Conservation (phyloP, 2,797 vertebrate genomes). For the Delichon dasypus region DNA sequence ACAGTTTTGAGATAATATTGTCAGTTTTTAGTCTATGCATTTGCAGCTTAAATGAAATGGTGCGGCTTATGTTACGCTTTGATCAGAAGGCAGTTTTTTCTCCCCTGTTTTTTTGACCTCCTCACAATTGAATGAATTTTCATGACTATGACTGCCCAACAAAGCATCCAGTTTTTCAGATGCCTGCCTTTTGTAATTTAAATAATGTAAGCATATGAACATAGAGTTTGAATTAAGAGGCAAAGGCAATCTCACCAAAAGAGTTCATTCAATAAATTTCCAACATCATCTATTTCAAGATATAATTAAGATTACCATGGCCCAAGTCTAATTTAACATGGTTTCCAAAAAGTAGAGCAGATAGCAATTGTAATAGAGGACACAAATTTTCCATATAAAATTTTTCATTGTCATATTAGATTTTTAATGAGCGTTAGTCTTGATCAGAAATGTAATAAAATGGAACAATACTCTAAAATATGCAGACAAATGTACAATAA, state of each 20-base stretch:
- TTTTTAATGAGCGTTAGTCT: slow-evolving; percentile 51
- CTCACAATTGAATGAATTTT: slow-evolving; percentile 21
- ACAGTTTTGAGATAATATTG: neutral
- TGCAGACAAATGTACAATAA: neutral
- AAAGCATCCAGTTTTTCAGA: slow-evolving; percentile 44
- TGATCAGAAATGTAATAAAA: slow-evolving; percentile 58
- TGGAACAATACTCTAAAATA: slow-evolving; percentile 33
- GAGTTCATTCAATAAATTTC: slow-evolving; percentile 58
- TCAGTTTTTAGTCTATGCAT: neutral
- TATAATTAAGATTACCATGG: slow-evolving; percentile 62
- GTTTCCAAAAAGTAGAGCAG: slow-evolving; percentile 49
- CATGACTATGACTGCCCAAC: slow-evolving; percentile 35
- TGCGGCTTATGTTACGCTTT: neutral
- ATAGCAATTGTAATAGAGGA: slow-evolving; percentile 37
- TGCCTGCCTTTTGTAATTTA: slow-evolving; percentile 62
- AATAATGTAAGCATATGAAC: slow-evolving; percentile 54
- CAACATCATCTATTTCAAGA: slow-evolving; percentile 52
- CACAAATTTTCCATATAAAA: slow-evolving; percentile 16
- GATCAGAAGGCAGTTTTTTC: neutral
- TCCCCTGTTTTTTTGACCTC: neutral
- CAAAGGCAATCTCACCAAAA: slow-evolving; percentile 48
- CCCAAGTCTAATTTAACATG: slow-evolving; percentile 39
- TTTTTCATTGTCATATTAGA: slow-evolving; percentile 47
- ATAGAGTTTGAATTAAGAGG: slow-evolving; percentile 50
- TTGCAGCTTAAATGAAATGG: neutral